Conservation (phyloP, 1,140 invertebrate species). For the Drosophila athabasca region DNA sequence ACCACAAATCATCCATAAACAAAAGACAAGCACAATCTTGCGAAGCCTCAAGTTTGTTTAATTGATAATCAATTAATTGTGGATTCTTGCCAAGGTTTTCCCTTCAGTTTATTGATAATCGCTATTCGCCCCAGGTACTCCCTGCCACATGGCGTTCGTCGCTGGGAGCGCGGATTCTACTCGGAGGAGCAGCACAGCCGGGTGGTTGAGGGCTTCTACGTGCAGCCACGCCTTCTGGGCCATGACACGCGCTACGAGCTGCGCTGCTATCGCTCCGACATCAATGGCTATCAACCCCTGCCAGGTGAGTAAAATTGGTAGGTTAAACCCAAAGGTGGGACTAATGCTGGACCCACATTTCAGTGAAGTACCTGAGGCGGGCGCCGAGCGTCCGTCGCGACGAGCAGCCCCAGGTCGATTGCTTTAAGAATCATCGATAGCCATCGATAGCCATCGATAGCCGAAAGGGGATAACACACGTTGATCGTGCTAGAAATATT, state of each 20-base stretch:
- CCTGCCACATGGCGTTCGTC: slow-evolving; percentile 64
- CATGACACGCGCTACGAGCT: slow-evolving; percentile 47
- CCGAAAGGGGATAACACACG: neutral
- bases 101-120: neutral
- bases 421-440: slow-evolving; percentile 30
- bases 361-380: slow-evolving; percentile 56
- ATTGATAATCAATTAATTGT: neutral
- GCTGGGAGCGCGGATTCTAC: slow-evolving; percentile 60
- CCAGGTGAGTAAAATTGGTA: slow-evolving; percentile 19
- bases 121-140: slow-evolving; percentile 36
- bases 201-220: slow-evolving; percentile 65
- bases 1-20: too few relatives aligned
- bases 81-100: too few relatives aligned
- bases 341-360: neutral
- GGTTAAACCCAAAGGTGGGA: neutral
- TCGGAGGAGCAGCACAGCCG: slow-evolving; percentile 40
- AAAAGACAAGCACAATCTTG: too few relatives aligned
- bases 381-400: slow-evolving; percentile 54
- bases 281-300: slow-evolving; percentile 56
- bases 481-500: neutral
- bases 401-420: slow-evolving; percentile 50
- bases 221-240: slow-evolving; percentile 45
- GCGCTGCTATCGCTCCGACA: slow-evolving; percentile 64
- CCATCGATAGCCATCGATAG: neutral
- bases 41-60: too few relatives aligned